A percentile compares a stretch with the other conserved stretches of the same genome.
Evolutionary conservation across 2,797 vertebrate genomes (phyloP).

Genomic region (Hypotaenidia okinawae): DNA sequence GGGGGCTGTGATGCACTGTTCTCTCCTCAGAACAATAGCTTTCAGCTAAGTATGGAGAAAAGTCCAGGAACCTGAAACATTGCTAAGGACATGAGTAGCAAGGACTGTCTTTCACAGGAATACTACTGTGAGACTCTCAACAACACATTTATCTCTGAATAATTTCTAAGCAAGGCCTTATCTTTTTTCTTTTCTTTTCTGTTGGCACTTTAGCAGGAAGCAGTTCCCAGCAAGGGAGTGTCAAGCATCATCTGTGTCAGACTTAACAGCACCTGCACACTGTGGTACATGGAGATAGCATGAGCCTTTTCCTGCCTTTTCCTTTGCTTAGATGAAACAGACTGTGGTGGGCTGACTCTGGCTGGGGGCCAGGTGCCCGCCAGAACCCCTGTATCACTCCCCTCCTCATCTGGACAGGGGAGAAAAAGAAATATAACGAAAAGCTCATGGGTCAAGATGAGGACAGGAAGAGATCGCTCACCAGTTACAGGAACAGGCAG

Average conservation of each 20-base stretch:
- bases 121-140: background rate
- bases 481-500: no score
- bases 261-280: background rate
- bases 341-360: no score
- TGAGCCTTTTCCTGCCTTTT: background rate
- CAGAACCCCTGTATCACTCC: no score
- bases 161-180: background rate
- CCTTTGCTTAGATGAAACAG: no score
- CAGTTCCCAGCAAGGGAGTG: background rate
- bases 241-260: background rate
- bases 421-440: no score
- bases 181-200: background rate
- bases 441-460: no score
- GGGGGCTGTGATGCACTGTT: background rate
- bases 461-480: no score
- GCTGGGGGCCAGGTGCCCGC: no score
- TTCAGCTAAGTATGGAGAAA: background rate
- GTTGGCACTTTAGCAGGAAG: background rate
- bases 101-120: background rate
- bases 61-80: background rate
- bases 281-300: background rate
- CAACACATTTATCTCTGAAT: background rate
- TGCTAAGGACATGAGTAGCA: background rate
- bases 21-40: background rate
- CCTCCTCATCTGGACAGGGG: no score